Evolutionary conservation across 2,888 invertebrate genomes (phyloP).

Genomic region (Galeruca laticollis): DNA sequence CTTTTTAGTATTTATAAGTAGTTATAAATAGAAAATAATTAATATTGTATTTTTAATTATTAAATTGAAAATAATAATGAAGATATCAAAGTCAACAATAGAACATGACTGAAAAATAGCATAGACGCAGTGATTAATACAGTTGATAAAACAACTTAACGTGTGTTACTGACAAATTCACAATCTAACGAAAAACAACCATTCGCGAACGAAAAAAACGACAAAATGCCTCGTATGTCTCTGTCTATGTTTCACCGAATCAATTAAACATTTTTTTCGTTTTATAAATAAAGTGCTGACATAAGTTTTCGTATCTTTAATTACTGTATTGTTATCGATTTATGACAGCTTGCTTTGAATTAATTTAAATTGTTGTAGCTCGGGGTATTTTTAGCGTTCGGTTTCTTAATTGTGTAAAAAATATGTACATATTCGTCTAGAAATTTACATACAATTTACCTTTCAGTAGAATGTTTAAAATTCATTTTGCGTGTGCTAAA

Average conservation of each 20-base stretch:
- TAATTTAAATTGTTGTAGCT: conserved; percentile 13
- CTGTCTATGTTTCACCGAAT: conserved; percentile 22
- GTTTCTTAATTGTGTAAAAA: background rate
- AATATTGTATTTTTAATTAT: no score
- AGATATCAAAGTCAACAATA: no score
- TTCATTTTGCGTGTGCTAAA: no score
- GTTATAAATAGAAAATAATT: no score
- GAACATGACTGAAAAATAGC: conserved; percentile 25
- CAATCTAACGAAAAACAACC: conserved; percentile 16
- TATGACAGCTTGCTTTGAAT: conserved; percentile 24
- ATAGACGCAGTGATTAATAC: conserved; percentile 16
- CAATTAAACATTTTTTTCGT: background rate
- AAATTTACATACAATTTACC: no score
- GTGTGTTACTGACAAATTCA: conserved; percentile 22
- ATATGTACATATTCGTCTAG: background rate
- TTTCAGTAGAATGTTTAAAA: no score
- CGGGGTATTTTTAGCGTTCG: background rate
- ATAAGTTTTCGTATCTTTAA: conserved; percentile 30
- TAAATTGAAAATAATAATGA: no score
- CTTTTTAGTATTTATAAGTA: no score
- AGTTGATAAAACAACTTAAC: conserved; percentile 22
- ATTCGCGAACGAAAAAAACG: conserved; percentile 13
- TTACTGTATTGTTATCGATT: conserved; percentile 26
- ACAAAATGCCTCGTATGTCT: conserved; percentile 18
- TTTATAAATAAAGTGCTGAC: conserved; percentile 31